phyloP scores from a whole-genome alignment of 1,140 invertebrate genomes.

The Diuraphis noxia region DNA sequence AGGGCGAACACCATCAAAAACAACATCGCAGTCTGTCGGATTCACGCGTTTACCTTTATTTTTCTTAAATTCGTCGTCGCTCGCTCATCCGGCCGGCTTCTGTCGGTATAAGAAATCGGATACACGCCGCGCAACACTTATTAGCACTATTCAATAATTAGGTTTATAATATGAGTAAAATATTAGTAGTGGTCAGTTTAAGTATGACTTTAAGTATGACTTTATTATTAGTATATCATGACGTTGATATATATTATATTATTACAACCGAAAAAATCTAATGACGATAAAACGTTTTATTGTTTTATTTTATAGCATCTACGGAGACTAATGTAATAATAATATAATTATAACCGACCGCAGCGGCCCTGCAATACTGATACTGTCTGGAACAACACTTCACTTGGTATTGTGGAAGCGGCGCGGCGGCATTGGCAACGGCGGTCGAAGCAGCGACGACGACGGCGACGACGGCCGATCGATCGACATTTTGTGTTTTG shows the following conservation, averaged over 20 bases:
- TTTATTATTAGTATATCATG: neutral
- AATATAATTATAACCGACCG: neutral
- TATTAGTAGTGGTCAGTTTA: neutral
- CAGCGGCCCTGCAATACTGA: neutral
- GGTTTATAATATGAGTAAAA: neutral
- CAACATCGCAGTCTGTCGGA: neutral
- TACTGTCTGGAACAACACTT: slow-evolving; percentile 16
- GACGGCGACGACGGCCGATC: slow-evolving; percentile 15
- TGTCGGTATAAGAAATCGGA: neutral
- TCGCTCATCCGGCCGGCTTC: neutral
- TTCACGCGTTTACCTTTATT: neutral
- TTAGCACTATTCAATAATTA: neutral
- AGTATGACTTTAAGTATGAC: neutral
- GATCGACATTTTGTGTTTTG: slow-evolving; percentile 32
- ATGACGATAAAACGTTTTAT: neutral
- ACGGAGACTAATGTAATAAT: neutral
- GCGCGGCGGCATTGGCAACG: neutral
- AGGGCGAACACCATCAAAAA: neutral
- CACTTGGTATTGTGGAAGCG: neutral
- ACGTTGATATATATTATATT: neutral
- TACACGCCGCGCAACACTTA: neutral
- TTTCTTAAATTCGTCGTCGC: neutral
- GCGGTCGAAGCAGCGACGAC: neutral
- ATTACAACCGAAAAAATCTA: neutral
- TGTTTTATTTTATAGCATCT: neutral